These are phyloP conservation scores for Phyto melanocephala DNA, from an alignment of 2,888 invertebrate species.

Conservation along the genomic window DNA sequence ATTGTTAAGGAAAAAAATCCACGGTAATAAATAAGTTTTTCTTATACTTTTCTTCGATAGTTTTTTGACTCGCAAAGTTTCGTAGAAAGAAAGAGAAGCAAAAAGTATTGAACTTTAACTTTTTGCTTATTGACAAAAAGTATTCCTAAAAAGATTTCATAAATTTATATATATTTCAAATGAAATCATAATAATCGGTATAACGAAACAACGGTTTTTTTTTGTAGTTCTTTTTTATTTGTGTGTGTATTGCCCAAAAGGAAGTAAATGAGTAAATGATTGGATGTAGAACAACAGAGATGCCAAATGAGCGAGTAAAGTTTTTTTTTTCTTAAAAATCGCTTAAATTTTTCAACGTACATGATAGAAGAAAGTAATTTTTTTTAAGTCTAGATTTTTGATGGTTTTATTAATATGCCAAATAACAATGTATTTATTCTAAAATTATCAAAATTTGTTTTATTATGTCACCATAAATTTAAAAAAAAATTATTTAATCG, in stretches of 20 bases:
- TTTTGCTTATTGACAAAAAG: slow-evolving; percentile 35
- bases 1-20: slow-evolving; percentile 50
- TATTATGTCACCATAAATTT: no score
- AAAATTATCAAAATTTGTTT: no score
- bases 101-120: background rate
- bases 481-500: no score
- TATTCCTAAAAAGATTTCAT: slow-evolving; percentile 7
- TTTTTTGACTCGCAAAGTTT: slow-evolving; percentile 6
- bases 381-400: no score
- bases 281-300: slow-evolving; percentile 13
- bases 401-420: no score
- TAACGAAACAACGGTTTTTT: slow-evolving; percentile 42
- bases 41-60: background rate
- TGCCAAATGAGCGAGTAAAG: slow-evolving; percentile 24
- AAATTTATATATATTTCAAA: background rate
- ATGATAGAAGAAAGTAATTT: no score
- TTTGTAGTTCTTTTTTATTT: background rate
- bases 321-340: no score
- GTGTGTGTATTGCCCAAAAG: slow-evolving; percentile 38
- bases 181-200: slow-evolving; percentile 47
- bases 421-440: no score
- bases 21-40: slow-evolving; percentile 66
- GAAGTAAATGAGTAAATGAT: slow-evolving; percentile 35
- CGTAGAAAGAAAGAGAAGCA: background rate
- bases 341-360: no score